These are phyloP conservation scores for Crax fasciolata DNA, from an alignment of 2,797 vertebrate genomes.

Conservation along the genomic window DNA sequence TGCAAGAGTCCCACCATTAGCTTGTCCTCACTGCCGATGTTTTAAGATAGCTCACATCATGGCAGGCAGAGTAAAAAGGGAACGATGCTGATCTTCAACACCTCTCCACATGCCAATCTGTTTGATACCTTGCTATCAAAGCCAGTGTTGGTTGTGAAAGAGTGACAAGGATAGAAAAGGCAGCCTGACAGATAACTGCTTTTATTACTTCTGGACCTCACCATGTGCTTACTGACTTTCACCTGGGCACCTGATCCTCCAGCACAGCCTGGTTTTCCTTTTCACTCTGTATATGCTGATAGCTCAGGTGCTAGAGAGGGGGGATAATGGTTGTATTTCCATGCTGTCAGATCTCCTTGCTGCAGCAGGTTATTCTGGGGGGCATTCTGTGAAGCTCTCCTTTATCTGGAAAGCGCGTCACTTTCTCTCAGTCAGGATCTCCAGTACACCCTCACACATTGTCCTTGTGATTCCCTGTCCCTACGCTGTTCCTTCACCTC, in stretches of 20 bases:
- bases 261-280: fast-evolving
- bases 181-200: not conserved
- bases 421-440: not conserved
- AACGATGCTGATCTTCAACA: not conserved
- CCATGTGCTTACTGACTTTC: not conserved
- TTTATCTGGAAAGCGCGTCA: not conserved
- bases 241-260: not conserved
- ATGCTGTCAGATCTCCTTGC: not conserved
- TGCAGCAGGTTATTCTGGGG: not conserved
- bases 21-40: not conserved
- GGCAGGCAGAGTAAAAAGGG: not conserved
- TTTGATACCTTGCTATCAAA: not conserved
- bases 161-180: not conserved
- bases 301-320: not conserved
- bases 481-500: not conserved
- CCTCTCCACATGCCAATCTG: not conserved
- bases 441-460: not conserved
- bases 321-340: fast-evolving
- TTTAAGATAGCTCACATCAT: not conserved
- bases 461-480: not conserved
- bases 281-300: no score
- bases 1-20: not conserved
- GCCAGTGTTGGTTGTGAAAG: not conserved
- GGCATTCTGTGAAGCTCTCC: not conserved
- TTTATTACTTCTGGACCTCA: not conserved